Evolutionary conservation across 2,113 vertebrate species (phyloP).

Genomic region (Prionailurus viverrinus): DNA sequence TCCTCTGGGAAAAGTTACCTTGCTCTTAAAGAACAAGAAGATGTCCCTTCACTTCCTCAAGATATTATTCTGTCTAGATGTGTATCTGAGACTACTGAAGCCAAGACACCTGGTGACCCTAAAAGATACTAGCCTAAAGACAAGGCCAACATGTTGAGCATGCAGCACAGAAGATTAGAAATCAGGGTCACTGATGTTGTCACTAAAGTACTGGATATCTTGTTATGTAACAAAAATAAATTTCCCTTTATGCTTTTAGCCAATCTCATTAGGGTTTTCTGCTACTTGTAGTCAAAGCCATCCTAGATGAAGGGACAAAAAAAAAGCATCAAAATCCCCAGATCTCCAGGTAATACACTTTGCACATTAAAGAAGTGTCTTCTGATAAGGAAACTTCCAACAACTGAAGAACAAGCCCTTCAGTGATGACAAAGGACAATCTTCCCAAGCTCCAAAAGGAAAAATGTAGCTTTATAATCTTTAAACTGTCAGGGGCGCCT

Average conservation of each 20-base stretch:
- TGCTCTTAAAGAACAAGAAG: background rate
- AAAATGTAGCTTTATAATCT: background rate
- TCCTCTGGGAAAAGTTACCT: background rate
- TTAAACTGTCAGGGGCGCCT: background rate
- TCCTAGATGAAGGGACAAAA: background rate
- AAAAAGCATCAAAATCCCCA: constrained; percentile 11
- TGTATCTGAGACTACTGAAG: background rate
- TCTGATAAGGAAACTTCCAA: background rate
- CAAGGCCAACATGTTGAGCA: background rate
- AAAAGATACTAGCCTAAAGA: background rate
- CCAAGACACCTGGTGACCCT: background rate
- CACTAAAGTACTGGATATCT: background rate
- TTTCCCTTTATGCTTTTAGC: background rate
- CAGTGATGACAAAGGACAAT: background rate
- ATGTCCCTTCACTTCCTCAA: background rate
- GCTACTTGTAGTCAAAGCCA: background rate
- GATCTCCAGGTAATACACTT: background rate
- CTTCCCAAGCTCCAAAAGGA: background rate
- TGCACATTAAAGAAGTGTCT: background rate
- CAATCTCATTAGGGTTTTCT: background rate
- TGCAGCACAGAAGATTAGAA: background rate
- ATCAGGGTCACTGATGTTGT: background rate
- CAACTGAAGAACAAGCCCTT: background rate
- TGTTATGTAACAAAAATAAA: background rate
- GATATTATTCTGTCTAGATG: background rate